Evolutionary conservation across 2,888 invertebrate genomes (phyloP).

Genomic region (Hesperia comma): DNA sequence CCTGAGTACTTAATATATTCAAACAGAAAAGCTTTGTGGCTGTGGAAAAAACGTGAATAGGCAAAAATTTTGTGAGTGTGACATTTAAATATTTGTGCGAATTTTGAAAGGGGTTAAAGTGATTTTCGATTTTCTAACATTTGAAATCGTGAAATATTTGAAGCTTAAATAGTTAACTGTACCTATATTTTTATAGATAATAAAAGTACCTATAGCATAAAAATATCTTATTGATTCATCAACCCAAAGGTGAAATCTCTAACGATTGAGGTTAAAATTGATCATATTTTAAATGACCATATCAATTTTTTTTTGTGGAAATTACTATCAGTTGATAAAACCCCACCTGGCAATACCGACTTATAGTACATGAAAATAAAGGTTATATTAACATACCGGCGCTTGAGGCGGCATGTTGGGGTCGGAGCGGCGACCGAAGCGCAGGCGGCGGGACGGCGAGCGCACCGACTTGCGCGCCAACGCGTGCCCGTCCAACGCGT

Average conservation of each 20-base stretch:
- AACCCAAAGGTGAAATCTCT: too few species aligned
- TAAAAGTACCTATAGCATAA: too few species aligned
- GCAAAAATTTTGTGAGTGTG: constrained; percentile 4
- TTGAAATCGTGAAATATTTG: too few species aligned
- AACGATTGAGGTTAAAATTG: too few species aligned
- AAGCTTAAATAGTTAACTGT: too few species aligned
- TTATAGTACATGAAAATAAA: too few species aligned
- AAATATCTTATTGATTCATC: too few species aligned
- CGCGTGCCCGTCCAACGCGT: constrained; percentile 87
- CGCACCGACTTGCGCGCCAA: constrained; percentile 91
- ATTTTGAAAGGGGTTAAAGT: not conserved
- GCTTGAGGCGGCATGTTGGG: constrained; percentile 84
- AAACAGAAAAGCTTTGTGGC: constrained; percentile 22
- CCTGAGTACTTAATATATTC: constrained; percentile 48
- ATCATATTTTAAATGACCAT: too few species aligned
- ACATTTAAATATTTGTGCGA: constrained; percentile 1
- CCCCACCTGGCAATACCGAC: too few species aligned
- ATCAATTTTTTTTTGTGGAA: too few species aligned
- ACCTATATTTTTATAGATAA: too few species aligned
- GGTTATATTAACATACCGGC: constrained; percentile 56
- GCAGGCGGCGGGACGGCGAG: constrained; percentile 89
- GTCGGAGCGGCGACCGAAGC: constrained; percentile 90
- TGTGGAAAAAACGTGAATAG: constrained; percentile 19
- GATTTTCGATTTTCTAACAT: not conserved
- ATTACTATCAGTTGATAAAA: too few species aligned